Base-by-base conservation (phyloP, 2,113 vertebrate species). In the Colinus virginianus region DNA sequence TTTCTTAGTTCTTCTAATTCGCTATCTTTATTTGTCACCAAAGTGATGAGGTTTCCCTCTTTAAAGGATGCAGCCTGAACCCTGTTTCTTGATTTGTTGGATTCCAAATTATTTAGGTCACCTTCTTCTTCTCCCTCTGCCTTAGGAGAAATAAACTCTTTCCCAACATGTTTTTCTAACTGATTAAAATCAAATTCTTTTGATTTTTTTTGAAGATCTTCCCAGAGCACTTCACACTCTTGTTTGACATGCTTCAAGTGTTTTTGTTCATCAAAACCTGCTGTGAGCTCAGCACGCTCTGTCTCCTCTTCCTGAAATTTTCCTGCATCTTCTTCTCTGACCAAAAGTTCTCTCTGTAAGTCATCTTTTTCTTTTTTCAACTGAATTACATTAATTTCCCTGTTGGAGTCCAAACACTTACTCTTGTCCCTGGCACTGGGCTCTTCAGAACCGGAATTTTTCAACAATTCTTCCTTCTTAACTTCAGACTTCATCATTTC, bases 321-420 rank as follows among this genome's bases (percentile, higher is more conserved):
- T 89, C 96, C 96, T 6, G 66, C 48, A 6, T 94, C 96, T 95
- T 98, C 98, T 90, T 98, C 97, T 53, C 95, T 95, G 8, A 97
- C 95, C 59, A 98, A 81, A 91, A 98, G 96, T 87, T 98, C 98
- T 61, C 96, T 98, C 90, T 98, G 96, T 5, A 98, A 84, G 28
- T 85, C 82, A 22, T 96, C 94, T 45, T 98, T 98, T 78, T 98
- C 98, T 30, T 91, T 90, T 69, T 96, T 97, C 28, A 98, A 66
- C 22, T 96, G 95, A 13, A 76, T 64, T 58, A 96, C 86, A 8
- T 87, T 94, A 82, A 93, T 40, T 1, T 83, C 68, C 69, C 3
- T 46, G 53, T 2, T 64, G 18, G 22, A 8, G 32, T 88, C 61
- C 45, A 69, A 34, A 75, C 16, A 14, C 17, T 48, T 69, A 53